phyloP scores from a whole-genome alignment of 2,113 vertebrate species.

The Heterotis niloticus region DNA sequence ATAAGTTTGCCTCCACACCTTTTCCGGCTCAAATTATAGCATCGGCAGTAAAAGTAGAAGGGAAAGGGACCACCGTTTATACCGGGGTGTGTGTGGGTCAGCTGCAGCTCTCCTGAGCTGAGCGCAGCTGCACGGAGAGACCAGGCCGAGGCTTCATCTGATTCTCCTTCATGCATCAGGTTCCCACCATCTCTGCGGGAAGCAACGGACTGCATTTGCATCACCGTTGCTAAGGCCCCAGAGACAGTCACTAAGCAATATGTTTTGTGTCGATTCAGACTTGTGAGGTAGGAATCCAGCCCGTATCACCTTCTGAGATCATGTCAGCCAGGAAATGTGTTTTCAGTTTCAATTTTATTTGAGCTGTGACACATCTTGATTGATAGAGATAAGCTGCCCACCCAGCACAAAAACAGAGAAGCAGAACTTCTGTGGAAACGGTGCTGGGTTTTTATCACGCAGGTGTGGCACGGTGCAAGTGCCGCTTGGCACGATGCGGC shows the following conservation, averaged over 20 bases:
- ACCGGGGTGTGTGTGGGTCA: not conserved
- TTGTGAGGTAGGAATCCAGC: not conserved
- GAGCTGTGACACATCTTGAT: not conserved
- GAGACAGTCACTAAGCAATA: conserved; percentile 10
- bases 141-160: not conserved
- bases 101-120: not conserved
- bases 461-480: not conserved
- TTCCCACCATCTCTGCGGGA: not conserved
- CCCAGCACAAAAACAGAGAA: not conserved
- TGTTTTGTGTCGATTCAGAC: not conserved
- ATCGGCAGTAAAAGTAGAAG: not conserved
- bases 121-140: not conserved
- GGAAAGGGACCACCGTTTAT: not conserved
- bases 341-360: not conserved
- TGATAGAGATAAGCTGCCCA: not conserved
- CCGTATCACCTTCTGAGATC: not conserved
- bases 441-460: not conserved
- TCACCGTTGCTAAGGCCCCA: not conserved
- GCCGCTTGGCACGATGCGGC: too few relatives aligned
- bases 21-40: not conserved
- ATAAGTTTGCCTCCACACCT: too few relatives aligned
- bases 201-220: not conserved
- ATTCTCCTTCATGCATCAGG: not conserved
- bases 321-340: not conserved
- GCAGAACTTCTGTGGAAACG: too few relatives aligned